phyloP scores from a whole-genome alignment of 2,888 invertebrate genomes.

The Dynastes grantii region DNA sequence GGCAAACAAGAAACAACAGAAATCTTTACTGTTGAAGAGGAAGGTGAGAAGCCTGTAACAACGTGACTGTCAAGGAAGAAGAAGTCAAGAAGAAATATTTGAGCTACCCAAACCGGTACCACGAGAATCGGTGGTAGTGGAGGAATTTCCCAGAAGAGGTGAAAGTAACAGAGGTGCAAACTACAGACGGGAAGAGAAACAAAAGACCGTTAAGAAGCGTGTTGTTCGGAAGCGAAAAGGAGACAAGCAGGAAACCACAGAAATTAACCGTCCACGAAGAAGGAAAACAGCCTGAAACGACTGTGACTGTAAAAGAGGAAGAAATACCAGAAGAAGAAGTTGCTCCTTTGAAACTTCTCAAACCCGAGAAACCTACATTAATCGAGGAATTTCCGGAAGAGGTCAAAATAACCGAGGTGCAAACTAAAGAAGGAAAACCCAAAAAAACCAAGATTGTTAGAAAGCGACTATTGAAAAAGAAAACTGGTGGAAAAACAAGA shows the following conservation, averaged over 20 bases:
- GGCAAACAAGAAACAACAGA: slow-evolving; percentile 65
- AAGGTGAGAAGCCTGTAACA: slow-evolving; percentile 57
- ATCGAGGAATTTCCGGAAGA: slow-evolving; percentile 63
- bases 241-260: slow-evolving; percentile 52
- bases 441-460: slow-evolving; percentile 54
- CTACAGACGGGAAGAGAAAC: slow-evolving; percentile 57
- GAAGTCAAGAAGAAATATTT: slow-evolving; percentile 54
- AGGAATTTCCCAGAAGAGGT: slow-evolving; percentile 61
- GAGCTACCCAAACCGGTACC: slow-evolving; percentile 55
- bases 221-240: slow-evolving; percentile 61
- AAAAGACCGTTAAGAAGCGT: slow-evolving; percentile 57
- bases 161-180: slow-evolving; percentile 57
- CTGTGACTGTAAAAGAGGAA: slow-evolving; percentile 60
- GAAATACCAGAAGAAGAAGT: slow-evolving; percentile 57
- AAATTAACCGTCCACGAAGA: slow-evolving; percentile 62
- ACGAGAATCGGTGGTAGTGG: slow-evolving; percentile 56
- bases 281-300: slow-evolving; percentile 56
- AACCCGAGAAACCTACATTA: slow-evolving; percentile 43
- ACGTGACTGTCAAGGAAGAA: slow-evolving; percentile 58
- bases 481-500: slow-evolving; percentile 62
- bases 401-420: slow-evolving; percentile 61
- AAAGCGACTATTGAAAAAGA: slow-evolving; percentile 52
- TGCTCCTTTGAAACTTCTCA: slow-evolving; percentile 51
- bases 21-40: slow-evolving; percentile 65
- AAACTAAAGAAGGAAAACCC: slow-evolving; percentile 61